phyloP scores from a whole-genome alignment of 2,888 invertebrate species.

The Antheraea yamamai region DNA sequence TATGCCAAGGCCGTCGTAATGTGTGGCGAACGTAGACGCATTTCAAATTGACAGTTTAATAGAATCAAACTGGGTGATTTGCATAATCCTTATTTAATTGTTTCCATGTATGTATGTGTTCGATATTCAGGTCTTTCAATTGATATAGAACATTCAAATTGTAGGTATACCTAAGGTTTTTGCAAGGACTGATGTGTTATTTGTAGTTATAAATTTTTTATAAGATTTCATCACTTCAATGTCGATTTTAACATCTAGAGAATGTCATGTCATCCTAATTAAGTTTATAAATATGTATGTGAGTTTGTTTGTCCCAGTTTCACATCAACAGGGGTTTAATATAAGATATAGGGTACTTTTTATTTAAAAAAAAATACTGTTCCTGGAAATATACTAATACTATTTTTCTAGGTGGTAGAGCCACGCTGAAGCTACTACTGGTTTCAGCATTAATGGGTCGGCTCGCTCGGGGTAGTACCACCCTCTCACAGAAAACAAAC shows the following conservation, averaged over 20 bases:
- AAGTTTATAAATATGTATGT: too few species aligned
- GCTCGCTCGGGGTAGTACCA: too few species aligned
- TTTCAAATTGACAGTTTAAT: constrained; percentile 39
- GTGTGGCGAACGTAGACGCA: constrained; percentile 28
- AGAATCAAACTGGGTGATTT: constrained; percentile 48
- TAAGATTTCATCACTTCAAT: not conserved
- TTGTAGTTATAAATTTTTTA: not conserved
- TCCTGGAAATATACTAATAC: too few species aligned
- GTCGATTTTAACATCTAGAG: not conserved
- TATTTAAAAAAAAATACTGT: too few species aligned
- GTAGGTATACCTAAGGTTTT: not conserved
- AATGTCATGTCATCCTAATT: not conserved
- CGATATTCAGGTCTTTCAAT: constrained; percentile 39
- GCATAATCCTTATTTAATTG: constrained; percentile 63
- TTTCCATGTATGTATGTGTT: constrained; percentile 34
- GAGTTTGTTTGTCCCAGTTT: too few species aligned
- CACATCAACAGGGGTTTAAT: too few species aligned
- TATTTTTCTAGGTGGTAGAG: too few species aligned
- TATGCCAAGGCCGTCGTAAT: constrained; percentile 52
- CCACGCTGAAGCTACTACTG: too few species aligned
- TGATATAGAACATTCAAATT: constrained; percentile 20
- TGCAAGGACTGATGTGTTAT: not conserved
- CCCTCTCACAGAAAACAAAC: too few species aligned
- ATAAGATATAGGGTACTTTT: too few species aligned
- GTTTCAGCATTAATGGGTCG: too few species aligned